Percentiles rank a stretch among this genome's conserved stretches.
Conservation (phyloP, 2,888 invertebrate genomes). For the Lordiphosa andalusiaca region DNA sequence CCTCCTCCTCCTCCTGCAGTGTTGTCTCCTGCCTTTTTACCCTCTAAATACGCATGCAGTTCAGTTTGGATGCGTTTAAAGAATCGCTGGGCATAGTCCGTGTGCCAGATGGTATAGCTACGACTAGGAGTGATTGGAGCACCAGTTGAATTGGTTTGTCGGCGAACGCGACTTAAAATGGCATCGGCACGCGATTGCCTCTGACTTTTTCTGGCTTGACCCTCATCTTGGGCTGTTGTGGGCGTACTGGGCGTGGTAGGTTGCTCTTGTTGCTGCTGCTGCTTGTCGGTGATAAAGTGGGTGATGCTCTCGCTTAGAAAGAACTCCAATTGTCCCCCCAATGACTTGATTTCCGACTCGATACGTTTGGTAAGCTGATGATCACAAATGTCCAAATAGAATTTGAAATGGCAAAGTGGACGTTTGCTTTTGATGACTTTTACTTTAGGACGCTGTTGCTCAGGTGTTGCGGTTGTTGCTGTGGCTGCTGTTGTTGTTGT, state of each 20-base stretch:
- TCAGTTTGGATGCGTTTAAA: slow-evolving; percentile 84
- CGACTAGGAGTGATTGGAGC: slow-evolving; percentile 19
- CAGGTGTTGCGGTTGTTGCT: slow-evolving; percentile 43
- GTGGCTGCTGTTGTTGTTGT: slow-evolving; percentile 45
- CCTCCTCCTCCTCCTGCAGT: slow-evolving; percentile 38
- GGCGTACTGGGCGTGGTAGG: slow-evolving; percentile 70
- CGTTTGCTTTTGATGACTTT: slow-evolving; percentile 81
- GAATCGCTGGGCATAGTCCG: slow-evolving; percentile 83
- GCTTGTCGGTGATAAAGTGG: slow-evolving; percentile 79
- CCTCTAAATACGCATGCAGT: slow-evolving; percentile 68
- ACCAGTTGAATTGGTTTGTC: slow-evolving; percentile 39
- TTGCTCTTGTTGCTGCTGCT: slow-evolving; percentile 26
- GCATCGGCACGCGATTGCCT: slow-evolving; percentile 85
- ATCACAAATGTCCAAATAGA: slow-evolving; percentile 89
- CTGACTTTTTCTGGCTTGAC: slow-evolving; percentile 43
- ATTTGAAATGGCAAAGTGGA: slow-evolving; percentile 85
- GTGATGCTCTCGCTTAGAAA: slow-evolving; percentile 79
- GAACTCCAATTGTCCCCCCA: slow-evolving; percentile 82
- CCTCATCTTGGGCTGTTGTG: slow-evolving; percentile 58
- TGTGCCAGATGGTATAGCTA: slow-evolving; percentile 82
- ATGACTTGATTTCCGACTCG: slow-evolving; percentile 85
- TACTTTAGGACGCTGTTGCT: slow-evolving; percentile 61
- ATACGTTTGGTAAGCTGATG: slow-evolving; percentile 84
- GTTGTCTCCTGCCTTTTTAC: slow-evolving; percentile 35
- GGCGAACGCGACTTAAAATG: slow-evolving; percentile 88